Conservation (phyloP, 2,888 invertebrate species). For the Ophioninae sp. region DNA sequence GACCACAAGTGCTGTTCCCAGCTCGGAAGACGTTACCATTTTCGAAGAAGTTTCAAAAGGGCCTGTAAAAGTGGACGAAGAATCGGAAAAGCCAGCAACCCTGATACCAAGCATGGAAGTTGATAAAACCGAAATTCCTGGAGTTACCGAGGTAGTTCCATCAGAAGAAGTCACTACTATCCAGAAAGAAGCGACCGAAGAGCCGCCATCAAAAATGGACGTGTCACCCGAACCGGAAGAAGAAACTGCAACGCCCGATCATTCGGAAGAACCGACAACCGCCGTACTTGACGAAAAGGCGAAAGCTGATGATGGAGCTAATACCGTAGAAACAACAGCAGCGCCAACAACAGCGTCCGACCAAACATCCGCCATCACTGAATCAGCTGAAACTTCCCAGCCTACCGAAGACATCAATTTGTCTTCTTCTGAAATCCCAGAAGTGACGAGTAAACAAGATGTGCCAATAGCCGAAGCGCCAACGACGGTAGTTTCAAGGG, state of each 20-base stretch:
- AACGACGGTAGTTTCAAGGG: constrained; percentile 41
- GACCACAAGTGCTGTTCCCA: constrained; percentile 36
- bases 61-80: constrained; percentile 12
- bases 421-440: background rate
- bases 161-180: background rate
- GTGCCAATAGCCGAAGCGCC: constrained; percentile 35
- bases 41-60: constrained; percentile 5
- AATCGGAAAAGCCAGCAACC: constrained; percentile 3
- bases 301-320: constrained; percentile 30
- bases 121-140: constrained; percentile 9
- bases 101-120: constrained; percentile 9
- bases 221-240: constrained; percentile 25
- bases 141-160: background rate
- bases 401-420: constrained; percentile 21
- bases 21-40: constrained; percentile 21
- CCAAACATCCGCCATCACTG: constrained; percentile 47
- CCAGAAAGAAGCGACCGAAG: constrained; percentile 15
- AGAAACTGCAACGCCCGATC: constrained; percentile 16
- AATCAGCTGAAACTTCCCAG: constrained; percentile 27
- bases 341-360: constrained; percentile 32
- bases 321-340: constrained; percentile 30
- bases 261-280: constrained; percentile 2
- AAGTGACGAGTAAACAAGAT: constrained; percentile 50
- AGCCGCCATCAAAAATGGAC: background rate
- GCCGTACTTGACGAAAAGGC: constrained; percentile 18